These are phyloP conservation scores for Triplophysa siluroides DNA, from an alignment of 2,113 vertebrate genomes.

Conservation along the genomic window DNA sequence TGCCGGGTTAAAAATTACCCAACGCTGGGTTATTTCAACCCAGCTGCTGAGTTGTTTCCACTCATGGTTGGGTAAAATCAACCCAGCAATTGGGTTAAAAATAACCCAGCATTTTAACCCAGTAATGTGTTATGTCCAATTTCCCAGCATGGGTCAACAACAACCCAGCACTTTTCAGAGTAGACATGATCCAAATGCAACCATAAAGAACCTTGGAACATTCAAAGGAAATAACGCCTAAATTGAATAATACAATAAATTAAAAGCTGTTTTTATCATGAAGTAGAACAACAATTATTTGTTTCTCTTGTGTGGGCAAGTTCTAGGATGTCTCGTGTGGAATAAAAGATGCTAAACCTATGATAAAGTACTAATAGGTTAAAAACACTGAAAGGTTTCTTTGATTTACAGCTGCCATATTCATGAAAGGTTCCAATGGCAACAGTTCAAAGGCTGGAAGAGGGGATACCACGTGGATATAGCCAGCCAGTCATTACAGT, in stretches of 20 bases:
- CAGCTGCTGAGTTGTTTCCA: no score
- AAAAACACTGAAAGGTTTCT: background rate
- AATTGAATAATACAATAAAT: background rate
- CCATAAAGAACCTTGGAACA: background rate
- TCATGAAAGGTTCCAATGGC: conserved; percentile 9
- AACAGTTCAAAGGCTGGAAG: conserved; percentile 19
- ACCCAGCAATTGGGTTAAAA: no score
- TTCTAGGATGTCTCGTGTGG: background rate
- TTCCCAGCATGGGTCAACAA: no score
- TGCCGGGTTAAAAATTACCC: no score
- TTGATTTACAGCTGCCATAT: conserved; percentile 7
- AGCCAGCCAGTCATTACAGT: background rate
- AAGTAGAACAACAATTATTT: background rate
- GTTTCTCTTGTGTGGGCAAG: conserved; percentile 7
- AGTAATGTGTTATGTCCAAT: no score
- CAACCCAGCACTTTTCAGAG: no score
- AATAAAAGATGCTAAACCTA: conserved; percentile 25
- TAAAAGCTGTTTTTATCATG: background rate
- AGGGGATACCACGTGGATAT: background rate
- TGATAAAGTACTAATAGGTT: conserved; percentile 1
- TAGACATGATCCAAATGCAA: background rate
- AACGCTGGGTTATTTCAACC: no score
- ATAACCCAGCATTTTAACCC: no score
- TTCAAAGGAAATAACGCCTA: background rate
- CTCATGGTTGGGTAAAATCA: no score